Evolutionary conservation across 2,888 invertebrate genomes (phyloP).

Genomic region (Cetonia aurata): DNA sequence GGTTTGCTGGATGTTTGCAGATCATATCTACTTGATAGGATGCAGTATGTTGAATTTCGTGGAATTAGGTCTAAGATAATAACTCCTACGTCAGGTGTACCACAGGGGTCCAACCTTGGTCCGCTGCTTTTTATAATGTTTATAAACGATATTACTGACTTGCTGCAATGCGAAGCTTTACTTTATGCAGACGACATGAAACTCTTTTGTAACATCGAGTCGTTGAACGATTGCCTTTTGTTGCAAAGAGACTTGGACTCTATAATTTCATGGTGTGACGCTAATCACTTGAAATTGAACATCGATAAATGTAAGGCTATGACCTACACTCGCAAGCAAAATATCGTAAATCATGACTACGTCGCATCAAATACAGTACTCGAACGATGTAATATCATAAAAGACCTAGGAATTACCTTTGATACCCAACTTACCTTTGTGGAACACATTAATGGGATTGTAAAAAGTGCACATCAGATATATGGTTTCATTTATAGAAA

Average conservation of each 20-base stretch:
- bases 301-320: slow-evolving; percentile 3
- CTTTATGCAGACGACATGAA: slow-evolving; percentile 8
- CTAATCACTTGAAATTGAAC: slow-evolving; percentile 4
- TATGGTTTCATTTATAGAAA: slow-evolving; percentile 3
- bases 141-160: neutral
- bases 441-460: neutral
- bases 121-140: slow-evolving; percentile 2
- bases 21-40: slow-evolving; percentile 12
- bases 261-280: neutral
- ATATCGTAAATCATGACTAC: too few species aligned
- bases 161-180: neutral
- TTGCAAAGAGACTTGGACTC: neutral
- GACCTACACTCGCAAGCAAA: slow-evolving; percentile 2
- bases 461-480: neutral
- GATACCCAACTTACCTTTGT: neutral
- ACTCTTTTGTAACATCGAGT: neutral
- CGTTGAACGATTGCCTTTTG: neutral
- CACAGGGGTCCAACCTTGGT: neutral
- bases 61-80: neutral
- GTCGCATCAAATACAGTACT: too few species aligned
- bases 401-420: slow-evolving; percentile 2
- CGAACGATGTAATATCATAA: neutral
- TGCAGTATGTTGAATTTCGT: slow-evolving; percentile 6
- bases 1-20: neutral
- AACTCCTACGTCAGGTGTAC: slow-evolving; percentile 1